Base-by-base conservation (phyloP, 1,140 invertebrate genomes). In the Drosophila gunungcola region DNA sequence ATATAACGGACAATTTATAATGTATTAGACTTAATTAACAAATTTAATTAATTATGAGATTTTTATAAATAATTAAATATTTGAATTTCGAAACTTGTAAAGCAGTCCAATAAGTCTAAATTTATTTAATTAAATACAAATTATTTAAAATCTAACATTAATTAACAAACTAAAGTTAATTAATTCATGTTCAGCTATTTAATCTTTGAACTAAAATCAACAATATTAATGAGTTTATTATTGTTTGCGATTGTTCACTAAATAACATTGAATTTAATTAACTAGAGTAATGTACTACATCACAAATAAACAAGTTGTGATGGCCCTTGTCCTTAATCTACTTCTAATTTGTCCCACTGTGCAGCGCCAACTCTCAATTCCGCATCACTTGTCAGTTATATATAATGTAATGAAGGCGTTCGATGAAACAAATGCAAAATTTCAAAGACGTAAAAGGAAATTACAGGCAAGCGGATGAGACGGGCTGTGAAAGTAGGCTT, bases 341-440 rank as follows among this genome's bases (percentile, higher is more conserved):
- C 12, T 1, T 0, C 3, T 4, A 0, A 27, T 51, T 82, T 43
- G 13, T 13, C 34, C 83, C 83, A 86, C 84, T 86, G 79, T 86
- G 72, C 49, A 29, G 38, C 43, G 36, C 65, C 70, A 53, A 58
- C 62, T 63, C 72, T 62, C 51, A 53, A 77, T 67, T 70, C 67
- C 75, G 62, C 75, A 74, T 73, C 79, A 77, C 65, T 86, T 89
- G 79, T 88, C 83, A 77, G 83, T 72, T 43, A 65, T 64, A 65
- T 83, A 63, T 79, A 60, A 83, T 89, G 84, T 88, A 89, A 88
- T 88, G 84, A 88, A 89, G 84, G 84, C 83, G 63, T 88, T 88
- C 83, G 73, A 88, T 88, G 72, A 84, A 89, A 88, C 85, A 88
- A 88, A 88, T 88, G 83, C 84, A 88, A 88, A 88, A 88, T 89